Evolutionary conservation across 2,113 vertebrate genomes (phyloP), one percentile per base, ranked within the genome.

Genomic region (Campylomormyrus numenius): DNA sequence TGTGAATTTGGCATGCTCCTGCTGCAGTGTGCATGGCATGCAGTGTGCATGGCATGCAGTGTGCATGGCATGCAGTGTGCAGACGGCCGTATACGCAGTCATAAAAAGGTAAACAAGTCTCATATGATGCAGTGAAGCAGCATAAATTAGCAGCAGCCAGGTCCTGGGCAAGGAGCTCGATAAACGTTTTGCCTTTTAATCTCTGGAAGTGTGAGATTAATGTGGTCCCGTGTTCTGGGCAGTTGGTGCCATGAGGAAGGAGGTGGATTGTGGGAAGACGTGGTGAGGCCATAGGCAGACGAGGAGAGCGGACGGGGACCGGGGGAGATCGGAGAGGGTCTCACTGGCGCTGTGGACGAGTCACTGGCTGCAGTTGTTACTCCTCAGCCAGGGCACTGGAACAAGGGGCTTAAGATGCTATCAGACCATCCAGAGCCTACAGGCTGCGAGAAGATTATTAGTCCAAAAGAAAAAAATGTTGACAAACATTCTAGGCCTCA

Each of bases 351-450:
- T 96, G 95, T 95, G 95, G 96, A 96, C 95, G 95, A 96, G 93
- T 92, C 94, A 95, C 94, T 95, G 95, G 94, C 94, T 95, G 93
- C 94, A 94, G 93, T 94, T 95, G 94, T 92, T 94, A 93, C 93
- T 93, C 94, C 94, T 94, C 95, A 94, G 92, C 93, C 93, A 93
- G 94, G 95, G 94, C 94, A 95, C 94, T 94, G 94, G 94, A 96
- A 96, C 96, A 96, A 96, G 95, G 94, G 95, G 96, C 95, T 96
- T 96, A 96, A 96, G 95, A 96, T 96, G 92, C 83, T 95, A 96
- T 96, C 94, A 89, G 83, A 15, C 88, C 92, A 93, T 89, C 90
- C 93, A 91, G 94, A 92, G 94, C 94, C 95, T 95, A 94, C 95
- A 95, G 95, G 94, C 94, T 93, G 93, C 93, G 93, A 92, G 93